Evolutionary conservation across 2,797 vertebrate genomes (phyloP).

Genomic region (Mormyrops boulengeri): DNA sequence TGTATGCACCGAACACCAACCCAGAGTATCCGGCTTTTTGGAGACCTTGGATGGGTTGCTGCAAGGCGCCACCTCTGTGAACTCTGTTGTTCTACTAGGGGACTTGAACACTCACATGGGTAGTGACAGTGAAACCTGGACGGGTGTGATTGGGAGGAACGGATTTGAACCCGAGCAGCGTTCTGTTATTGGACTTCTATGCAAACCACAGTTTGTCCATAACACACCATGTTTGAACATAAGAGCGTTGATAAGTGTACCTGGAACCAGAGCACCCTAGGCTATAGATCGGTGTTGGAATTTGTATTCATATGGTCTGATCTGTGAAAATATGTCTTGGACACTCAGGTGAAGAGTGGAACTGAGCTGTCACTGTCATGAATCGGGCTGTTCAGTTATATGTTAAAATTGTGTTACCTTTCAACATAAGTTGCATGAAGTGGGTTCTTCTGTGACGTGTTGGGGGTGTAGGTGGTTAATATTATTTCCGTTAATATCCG

Average conservation of each 20-base stretch:
- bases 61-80: no score
- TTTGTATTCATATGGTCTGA: not conserved
- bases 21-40: not conserved
- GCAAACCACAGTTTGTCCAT: no score
- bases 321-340: not conserved
- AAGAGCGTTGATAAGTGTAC: no score
- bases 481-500: not conserved
- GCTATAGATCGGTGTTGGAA: not conserved
- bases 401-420: not conserved
- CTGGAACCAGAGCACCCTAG: no score
- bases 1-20: not conserved
- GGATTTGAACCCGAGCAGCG: no score
- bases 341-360: not conserved
- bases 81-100: not conserved
- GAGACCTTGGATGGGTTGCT: not conserved
- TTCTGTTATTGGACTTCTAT: no score
- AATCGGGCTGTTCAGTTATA: not conserved
- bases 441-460: not conserved
- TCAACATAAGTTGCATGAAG: not conserved
- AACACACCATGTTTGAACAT: no score
- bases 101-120: slow-evolving; percentile 5
- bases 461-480: not conserved
- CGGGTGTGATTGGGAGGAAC: slow-evolving; percentile 11
- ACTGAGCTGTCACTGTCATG: not conserved
- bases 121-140: slow-evolving; percentile 9